phyloP scores from a whole-genome alignment of 2,797 vertebrate species.

The Sebastes minor region DNA sequence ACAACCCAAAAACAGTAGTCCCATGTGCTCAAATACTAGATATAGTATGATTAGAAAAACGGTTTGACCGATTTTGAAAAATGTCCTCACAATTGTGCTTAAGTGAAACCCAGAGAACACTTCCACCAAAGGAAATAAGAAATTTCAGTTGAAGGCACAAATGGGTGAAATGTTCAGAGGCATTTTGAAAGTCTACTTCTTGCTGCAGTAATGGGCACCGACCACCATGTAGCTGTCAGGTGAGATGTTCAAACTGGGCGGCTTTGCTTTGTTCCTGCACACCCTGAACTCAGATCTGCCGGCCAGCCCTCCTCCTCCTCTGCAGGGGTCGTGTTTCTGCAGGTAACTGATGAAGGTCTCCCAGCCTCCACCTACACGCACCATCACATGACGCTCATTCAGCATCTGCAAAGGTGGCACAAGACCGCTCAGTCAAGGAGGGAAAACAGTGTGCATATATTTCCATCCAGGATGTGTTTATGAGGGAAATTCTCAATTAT shows the following conservation, averaged over 20 bases:
- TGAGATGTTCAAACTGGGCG: conserved; percentile 83
- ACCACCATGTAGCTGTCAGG: conserved; percentile 96
- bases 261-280: conserved; percentile 82
- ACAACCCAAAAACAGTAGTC: no score
- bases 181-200: conserved; percentile 74
- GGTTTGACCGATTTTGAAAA: no score
- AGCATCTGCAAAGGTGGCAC: conserved; percentile 87
- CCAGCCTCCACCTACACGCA: conserved; percentile 97
- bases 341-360: conserved; percentile 94
- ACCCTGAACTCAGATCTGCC: conserved; percentile 86
- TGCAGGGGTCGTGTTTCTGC: conserved; percentile 95
- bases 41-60: no score
- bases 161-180: conserved; percentile 6
- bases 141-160: not conserved
- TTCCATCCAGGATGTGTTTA: conserved; percentile 15
- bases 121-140: no score
- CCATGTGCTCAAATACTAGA: no score
- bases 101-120: no score
- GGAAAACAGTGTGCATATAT: not conserved
- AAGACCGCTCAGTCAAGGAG: not conserved
- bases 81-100: no score
- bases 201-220: conserved; percentile 88
- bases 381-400: conserved; percentile 97
- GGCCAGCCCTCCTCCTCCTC: conserved; percentile 79
- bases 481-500: conserved; percentile 23